A percentile compares a stretch with the other conserved stretches of the same genome.
Conservation (phyloP, 2,113 vertebrate species). For the Anthoscopus minutus region DNA sequence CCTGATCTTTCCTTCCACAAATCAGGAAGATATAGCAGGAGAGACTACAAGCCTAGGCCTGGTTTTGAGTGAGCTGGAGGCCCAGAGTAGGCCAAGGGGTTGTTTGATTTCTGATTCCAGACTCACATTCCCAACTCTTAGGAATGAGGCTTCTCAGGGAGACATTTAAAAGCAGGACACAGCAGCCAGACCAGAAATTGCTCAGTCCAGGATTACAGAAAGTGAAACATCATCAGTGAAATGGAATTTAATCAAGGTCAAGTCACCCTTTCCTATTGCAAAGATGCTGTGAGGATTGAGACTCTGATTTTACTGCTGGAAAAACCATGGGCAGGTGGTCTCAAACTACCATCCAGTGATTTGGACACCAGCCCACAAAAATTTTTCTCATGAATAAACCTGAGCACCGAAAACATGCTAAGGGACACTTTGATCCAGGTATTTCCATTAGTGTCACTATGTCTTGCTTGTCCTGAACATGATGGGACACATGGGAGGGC, state of each 20-base stretch:
- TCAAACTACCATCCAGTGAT: not conserved
- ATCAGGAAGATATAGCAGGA: not conserved
- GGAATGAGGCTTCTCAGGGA: not conserved
- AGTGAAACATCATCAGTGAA: not conserved
- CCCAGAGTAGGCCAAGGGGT: not conserved
- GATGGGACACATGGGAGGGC: not conserved
- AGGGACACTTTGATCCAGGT: not conserved
- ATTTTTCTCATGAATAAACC: not conserved
- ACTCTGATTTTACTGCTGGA: not conserved
- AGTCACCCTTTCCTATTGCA: not conserved
- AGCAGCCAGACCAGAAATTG: not conserved
- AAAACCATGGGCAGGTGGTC: not conserved
- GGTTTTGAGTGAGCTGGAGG: not conserved
- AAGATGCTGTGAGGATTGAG: not conserved
- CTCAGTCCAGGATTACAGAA: not conserved
- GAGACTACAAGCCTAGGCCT: not conserved
- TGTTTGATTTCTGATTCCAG: not conserved
- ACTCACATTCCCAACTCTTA: not conserved
- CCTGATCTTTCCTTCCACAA: not conserved
- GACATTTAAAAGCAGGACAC: not conserved
- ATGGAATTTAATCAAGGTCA: not conserved
- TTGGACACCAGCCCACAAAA: not conserved
- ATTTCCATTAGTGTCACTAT: not conserved
- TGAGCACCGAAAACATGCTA: not conserved
- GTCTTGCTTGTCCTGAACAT: not conserved